A percentile compares a stretch with the other conserved stretches of the same genome.
Conservation (phyloP, 2,113 vertebrate genomes). For the Crotophaga sulcirostris region DNA sequence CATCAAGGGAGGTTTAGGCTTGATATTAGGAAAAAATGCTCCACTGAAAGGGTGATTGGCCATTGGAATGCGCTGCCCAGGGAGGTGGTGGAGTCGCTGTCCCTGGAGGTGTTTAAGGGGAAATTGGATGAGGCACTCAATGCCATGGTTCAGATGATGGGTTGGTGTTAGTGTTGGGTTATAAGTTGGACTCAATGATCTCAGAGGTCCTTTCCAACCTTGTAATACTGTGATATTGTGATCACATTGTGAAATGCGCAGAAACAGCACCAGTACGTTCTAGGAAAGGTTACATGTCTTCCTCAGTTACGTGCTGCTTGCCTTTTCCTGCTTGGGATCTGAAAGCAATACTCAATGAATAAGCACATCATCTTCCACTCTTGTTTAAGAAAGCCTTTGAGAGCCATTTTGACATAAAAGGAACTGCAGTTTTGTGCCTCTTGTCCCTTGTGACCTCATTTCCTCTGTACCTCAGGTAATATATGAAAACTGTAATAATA, state of each 20-base stretch:
- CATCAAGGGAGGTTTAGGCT: too few species aligned
- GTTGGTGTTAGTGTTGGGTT: too few species aligned
- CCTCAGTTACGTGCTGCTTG: not conserved
- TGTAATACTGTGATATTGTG: too few species aligned
- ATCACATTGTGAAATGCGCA: not conserved
- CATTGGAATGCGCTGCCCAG: too few species aligned
- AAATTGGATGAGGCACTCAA: too few species aligned
- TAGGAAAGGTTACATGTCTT: not conserved
- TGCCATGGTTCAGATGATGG: too few species aligned
- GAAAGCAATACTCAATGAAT: not conserved
- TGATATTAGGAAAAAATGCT: too few species aligned
- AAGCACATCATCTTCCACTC: not conserved
- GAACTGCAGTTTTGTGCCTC: constrained; percentile 11
- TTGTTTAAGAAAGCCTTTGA: constrained; percentile 15
- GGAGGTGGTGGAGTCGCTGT: too few species aligned
- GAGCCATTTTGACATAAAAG: constrained; percentile 9
- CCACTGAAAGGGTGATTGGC: too few species aligned
- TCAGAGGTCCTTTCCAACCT: too few species aligned
- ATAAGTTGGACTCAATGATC: too few species aligned
- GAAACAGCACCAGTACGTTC: not conserved
- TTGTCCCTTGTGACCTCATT: constrained; percentile 10
- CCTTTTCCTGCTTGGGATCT: not conserved
- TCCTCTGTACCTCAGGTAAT: constrained; percentile 12
- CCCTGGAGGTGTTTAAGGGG: too few species aligned
- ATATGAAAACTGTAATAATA: constrained; percentile 9